A percentile compares a stretch with the other conserved stretches of the same genome.
phyloP scores from a whole-genome alignment of 2,797 vertebrate species.

The Danio tinwini region DNA sequence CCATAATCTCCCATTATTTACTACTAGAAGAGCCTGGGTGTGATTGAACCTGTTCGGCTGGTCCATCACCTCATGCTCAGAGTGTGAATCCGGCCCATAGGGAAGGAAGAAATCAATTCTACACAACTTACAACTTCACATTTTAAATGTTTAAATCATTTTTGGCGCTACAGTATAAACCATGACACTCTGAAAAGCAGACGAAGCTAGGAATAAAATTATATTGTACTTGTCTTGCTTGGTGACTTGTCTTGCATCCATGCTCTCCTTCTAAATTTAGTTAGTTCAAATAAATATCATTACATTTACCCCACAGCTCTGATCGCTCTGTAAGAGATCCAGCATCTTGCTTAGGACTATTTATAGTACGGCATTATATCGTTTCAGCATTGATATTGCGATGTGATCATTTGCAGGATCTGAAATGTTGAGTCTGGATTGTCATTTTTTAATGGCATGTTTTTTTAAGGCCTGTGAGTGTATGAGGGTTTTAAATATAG shows the following conservation, averaged over 20 bases:
- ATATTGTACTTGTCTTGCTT: not conserved
- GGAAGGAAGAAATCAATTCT: not conserved
- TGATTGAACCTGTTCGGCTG: slow-evolving; percentile 16
- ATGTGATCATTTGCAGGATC: too few species aligned
- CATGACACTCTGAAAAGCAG: not conserved
- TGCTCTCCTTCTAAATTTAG: not conserved
- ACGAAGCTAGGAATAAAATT: not conserved
- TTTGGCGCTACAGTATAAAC: not conserved
- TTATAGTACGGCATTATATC: not conserved
- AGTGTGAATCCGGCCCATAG: not conserved
- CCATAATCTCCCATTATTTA: not conserved
- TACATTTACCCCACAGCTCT: not conserved
- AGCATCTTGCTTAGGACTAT: not conserved
- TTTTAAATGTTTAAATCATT: not conserved
- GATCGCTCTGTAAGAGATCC: not conserved
- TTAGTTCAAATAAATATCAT: not conserved
- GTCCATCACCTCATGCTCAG: slow-evolving; percentile 11
- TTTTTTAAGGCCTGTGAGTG: too few species aligned
- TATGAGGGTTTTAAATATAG: too few species aligned
- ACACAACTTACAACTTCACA: not conserved
- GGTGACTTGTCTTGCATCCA: not conserved
- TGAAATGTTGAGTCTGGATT: too few species aligned
- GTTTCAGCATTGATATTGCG: too few species aligned
- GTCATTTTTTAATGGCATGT: too few species aligned
- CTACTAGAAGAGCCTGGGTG: not conserved